Evolutionary conservation across 2,797 vertebrate species (phyloP), one percentile per base, ranked within the genome.

Genomic region (Hydrophis major): DNA sequence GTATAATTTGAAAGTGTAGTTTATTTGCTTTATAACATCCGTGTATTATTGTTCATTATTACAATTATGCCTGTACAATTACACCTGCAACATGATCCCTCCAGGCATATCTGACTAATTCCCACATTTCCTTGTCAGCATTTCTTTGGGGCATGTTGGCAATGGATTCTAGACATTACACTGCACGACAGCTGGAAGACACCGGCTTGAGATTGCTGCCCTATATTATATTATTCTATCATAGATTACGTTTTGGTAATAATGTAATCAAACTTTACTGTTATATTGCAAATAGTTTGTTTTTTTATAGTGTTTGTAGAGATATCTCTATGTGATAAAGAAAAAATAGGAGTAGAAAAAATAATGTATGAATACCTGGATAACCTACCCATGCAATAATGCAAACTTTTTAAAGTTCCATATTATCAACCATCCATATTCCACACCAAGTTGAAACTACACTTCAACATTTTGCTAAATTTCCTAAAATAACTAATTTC

Each of bases 371-470:
- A 99, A 99, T 99, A 99, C 99, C 99, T 98, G 99, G 98, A 98
- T 99, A 98, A 99, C 99, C 99, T 98, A 99, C 99, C 99, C 99
- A 99, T 99, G 99, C 99, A 99, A 98, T 99, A 99, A 99, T 99
- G 99, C 99, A 99, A 93, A 99, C 98, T 98, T 98, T 90, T 97
- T 98, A 98, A 74, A 99, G 98, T 99, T 99, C 97, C 97, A 97
- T 97, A 97, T 98, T 98, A 97, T 98, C 98, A 97, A 98, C 97
- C 99, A 98, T 99, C 99, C 98, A 96, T 98, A 98, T 98, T 99
- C 99, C 98, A 99, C 98, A 99, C 4, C 61, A 98, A 97, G 98
- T 99, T 98, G 98, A 98, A 98, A 98, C 98, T 99, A 99, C 98
- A 99, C 98, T 98, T 98, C 97, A 98, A 98, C 97, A 98, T 98